Evolutionary conservation across 2,113 vertebrate genomes (phyloP).

Genomic region (Sula dactylatra): DNA sequence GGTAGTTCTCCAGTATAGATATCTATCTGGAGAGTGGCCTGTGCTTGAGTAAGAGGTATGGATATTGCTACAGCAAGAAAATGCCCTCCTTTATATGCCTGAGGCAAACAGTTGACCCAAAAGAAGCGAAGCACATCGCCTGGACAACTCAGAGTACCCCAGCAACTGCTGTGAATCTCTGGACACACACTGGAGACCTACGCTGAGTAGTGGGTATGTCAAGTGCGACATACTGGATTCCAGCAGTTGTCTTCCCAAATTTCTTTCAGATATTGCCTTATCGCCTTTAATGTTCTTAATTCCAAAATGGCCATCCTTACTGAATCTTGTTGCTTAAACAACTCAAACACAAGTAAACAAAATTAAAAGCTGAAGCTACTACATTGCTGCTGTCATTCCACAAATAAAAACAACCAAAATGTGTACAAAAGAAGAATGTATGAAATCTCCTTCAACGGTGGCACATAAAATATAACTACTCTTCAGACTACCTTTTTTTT

Average conservation of each 20-base stretch:
- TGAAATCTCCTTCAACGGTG: not conserved
- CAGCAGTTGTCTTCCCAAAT: not conserved
- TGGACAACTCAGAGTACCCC: not conserved
- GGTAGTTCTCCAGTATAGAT: not conserved
- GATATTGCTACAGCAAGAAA: not conserved
- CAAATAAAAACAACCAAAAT: not conserved
- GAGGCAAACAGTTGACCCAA: not conserved
- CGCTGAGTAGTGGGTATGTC: not conserved
- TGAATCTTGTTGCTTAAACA: not conserved
- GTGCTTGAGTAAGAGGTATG: not conserved
- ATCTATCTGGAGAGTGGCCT: not conserved
- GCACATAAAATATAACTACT: not conserved
- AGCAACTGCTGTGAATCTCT: not conserved
- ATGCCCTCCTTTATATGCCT: not conserved
- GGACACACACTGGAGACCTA: not conserved
- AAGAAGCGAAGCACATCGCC: accelerated
- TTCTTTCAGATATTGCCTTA: not conserved
- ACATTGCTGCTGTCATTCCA: not conserved
- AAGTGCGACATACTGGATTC: not conserved
- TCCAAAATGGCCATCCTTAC: not conserved
- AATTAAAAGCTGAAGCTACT: not conserved
- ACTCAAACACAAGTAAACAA: not conserved
- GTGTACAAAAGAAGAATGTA: not conserved
- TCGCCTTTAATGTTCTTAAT: not conserved
- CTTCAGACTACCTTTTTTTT: not conserved